Conservation (phyloP, 2,797 vertebrate species). For the Enteromius afrohamiltoni region DNA sequence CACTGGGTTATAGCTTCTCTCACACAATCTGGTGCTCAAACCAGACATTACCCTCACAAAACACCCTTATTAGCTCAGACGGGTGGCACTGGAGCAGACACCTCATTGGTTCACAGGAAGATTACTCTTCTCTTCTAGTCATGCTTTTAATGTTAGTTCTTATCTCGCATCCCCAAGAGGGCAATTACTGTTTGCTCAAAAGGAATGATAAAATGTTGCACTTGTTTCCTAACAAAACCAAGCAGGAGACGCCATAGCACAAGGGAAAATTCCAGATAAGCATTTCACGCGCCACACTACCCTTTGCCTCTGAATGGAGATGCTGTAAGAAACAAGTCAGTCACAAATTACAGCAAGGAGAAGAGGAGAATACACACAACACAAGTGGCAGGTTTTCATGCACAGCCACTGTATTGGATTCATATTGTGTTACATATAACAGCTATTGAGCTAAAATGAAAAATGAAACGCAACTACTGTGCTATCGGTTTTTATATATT, state of each 20-base stretch:
- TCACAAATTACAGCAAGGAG: constrained; percentile 25
- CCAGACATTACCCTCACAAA: constrained; percentile 61
- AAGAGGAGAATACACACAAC: not conserved
- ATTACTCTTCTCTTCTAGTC: constrained; percentile 59
- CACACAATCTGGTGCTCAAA: constrained; percentile 57
- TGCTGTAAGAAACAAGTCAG: constrained; percentile 43
- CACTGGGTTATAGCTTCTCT: constrained; percentile 55
- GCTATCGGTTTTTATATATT: constrained; percentile 12
- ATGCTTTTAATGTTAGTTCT: constrained; percentile 62
- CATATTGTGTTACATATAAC: constrained; percentile 24
- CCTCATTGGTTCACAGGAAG: constrained; percentile 51
- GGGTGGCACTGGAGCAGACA: constrained; percentile 50
- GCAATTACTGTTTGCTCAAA: constrained; percentile 58
- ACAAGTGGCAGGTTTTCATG: not conserved
- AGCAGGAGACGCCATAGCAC: constrained; percentile 26
- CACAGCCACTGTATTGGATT: constrained; percentile 29
- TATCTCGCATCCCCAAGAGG: constrained; percentile 61
- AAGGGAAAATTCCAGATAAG: constrained; percentile 40
- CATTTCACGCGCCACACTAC: constrained; percentile 14
- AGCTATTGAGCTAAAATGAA: constrained; percentile 22
- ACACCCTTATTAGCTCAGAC: constrained; percentile 61
- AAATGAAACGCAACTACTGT: constrained; percentile 1
- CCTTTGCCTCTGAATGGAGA: constrained; percentile 23
- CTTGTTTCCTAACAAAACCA: constrained; percentile 51
- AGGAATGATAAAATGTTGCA: constrained; percentile 59